These are phyloP conservation scores for Notothenia rossii DNA, from an alignment of 2,113 vertebrate species.

Conservation along the genomic window DNA sequence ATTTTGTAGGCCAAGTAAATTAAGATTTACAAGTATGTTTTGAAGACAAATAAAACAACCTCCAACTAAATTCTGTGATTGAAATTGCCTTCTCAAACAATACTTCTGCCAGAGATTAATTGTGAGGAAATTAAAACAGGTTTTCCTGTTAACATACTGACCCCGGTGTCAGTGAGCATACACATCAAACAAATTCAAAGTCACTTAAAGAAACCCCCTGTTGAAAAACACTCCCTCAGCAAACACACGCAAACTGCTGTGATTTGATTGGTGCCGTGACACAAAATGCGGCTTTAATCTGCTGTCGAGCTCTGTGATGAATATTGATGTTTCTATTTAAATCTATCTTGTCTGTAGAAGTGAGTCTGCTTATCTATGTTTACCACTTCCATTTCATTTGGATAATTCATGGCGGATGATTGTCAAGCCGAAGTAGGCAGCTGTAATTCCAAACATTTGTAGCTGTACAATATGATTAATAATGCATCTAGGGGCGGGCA, in stretches of 20 bases:
- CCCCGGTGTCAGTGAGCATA: neutral
- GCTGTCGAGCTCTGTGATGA: constrained; percentile 39
- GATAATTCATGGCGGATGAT: constrained; percentile 51
- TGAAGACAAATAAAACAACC: neutral
- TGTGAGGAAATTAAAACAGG: constrained; percentile 14
- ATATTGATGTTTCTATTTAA: constrained; percentile 60
- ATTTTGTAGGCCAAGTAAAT: neutral
- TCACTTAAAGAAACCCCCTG: neutral
- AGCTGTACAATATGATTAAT: constrained; percentile 52
- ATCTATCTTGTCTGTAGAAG: constrained; percentile 43
- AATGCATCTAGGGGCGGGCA: constrained; percentile 32
- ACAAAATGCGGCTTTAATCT: constrained; percentile 24
- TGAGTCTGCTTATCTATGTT: constrained; percentile 42
- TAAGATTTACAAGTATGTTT: neutral
- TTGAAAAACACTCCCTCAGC: neutral
- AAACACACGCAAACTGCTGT: constrained; percentile 2
- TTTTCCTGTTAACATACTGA: neutral
- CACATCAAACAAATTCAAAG: neutral
- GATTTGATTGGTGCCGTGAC: constrained; percentile 22
- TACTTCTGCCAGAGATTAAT: constrained; percentile 13
- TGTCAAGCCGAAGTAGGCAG: constrained; percentile 41
- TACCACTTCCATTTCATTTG: constrained; percentile 51
- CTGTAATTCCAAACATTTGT: constrained; percentile 52
- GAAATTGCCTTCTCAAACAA: constrained; percentile 8
- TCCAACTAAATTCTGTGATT: neutral